phyloP scores from a whole-genome alignment of 2,113 vertebrate species.

The Peromyscus maniculatus region DNA sequence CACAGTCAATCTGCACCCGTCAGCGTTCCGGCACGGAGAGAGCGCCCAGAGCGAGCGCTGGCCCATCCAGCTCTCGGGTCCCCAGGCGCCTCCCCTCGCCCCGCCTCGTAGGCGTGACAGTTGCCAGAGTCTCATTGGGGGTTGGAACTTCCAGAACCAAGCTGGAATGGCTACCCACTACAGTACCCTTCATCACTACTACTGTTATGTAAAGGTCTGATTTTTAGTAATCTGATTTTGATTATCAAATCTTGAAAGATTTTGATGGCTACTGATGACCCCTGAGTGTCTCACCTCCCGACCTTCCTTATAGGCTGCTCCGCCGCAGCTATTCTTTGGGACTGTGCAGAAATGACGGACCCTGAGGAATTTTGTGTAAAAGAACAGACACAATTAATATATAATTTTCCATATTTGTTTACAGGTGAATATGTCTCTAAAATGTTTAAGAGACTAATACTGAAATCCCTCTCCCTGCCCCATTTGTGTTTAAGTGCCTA shows the following conservation, averaged over 20 bases:
- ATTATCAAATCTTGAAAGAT: conserved; percentile 25
- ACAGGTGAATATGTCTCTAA: conserved; percentile 41
- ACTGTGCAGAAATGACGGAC: background rate
- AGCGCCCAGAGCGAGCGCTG: no score
- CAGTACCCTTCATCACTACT: background rate
- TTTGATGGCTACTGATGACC: background rate
- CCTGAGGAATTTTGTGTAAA: conserved; percentile 18
- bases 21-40: no score
- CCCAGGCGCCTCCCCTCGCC: no score
- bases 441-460: conserved; percentile 51
- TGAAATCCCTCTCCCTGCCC: background rate
- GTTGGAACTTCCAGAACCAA: no score
- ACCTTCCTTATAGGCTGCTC: background rate
- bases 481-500: conserved; percentile 24
- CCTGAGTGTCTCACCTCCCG: background rate
- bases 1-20: no score
- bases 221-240: background rate
- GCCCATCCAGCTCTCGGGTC: no score
- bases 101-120: no score
- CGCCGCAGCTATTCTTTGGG: background rate
- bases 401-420: conserved; percentile 41
- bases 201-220: background rate
- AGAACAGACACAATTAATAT: background rate
- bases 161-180: no score
- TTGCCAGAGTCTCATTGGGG: no score